Conservation (phyloP, 1,140 invertebrate genomes). For the Thaumetopoea pityocampa region DNA sequence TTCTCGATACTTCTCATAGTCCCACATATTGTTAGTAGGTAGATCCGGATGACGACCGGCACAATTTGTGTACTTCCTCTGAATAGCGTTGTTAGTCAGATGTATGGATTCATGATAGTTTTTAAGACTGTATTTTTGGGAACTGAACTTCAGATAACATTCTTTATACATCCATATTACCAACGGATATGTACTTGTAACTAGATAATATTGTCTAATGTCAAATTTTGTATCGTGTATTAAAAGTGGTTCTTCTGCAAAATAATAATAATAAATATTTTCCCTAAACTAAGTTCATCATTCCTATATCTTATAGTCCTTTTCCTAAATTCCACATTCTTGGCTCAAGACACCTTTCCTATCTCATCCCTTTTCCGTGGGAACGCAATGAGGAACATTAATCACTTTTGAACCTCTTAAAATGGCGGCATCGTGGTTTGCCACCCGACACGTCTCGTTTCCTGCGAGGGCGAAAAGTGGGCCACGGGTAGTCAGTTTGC, state of each 20-base stretch:
- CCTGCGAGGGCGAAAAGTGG: too few relatives aligned
- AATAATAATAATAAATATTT: constrained; percentile 5
- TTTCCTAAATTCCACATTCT: too few relatives aligned
- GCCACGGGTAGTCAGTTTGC: too few relatives aligned
- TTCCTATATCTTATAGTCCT: too few relatives aligned
- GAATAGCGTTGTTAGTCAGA: constrained; percentile 94
- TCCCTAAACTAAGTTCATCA: too few relatives aligned
- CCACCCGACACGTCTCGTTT: too few relatives aligned
- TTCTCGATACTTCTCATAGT: constrained; percentile 83
- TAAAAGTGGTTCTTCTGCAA: constrained; percentile 86
- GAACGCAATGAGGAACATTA: too few relatives aligned
- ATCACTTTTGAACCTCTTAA: too few relatives aligned
- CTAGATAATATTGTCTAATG: constrained; percentile 92
- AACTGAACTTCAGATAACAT: constrained; percentile 93
- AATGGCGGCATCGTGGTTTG: too few relatives aligned
- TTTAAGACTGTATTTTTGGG: constrained; percentile 88
- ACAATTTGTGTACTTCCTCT: constrained; percentile 88
- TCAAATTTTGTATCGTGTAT: constrained; percentile 95
- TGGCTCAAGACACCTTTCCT: too few relatives aligned
- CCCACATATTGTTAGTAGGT: constrained; percentile 91
- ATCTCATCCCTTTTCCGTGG: too few relatives aligned
- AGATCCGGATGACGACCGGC: constrained; percentile 79
- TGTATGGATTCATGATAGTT: constrained; percentile 93
- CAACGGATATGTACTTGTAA: constrained; percentile 86
- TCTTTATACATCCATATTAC: constrained; percentile 94